phyloP scores from a whole-genome alignment of 2,888 invertebrate species.

The Hyles lineata region DNA sequence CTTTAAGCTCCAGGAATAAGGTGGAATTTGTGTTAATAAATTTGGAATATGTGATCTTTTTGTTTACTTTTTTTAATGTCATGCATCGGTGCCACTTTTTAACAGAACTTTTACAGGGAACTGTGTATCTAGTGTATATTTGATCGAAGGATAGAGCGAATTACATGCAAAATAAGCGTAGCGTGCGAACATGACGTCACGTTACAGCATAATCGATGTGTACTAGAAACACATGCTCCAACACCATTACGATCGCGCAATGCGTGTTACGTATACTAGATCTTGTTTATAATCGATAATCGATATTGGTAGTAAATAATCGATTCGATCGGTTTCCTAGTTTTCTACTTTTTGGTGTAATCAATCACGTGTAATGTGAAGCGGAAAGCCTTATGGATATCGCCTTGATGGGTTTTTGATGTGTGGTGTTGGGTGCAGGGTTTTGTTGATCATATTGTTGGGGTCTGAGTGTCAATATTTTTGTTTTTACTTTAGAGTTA shows the following conservation, averaged over 20 bases:
- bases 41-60: no score
- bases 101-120: no score
- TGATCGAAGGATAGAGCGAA: no score
- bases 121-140: no score
- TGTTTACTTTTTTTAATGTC: no score
- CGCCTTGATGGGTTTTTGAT: background rate
- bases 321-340: background rate
- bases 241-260: background rate
- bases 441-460: no score
- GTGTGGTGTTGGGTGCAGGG: background rate
- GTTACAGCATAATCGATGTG: background rate
- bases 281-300: background rate
- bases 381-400: background rate
- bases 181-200: background rate
- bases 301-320: background rate
- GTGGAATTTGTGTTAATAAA: no score
- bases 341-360: background rate
- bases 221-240: background rate
- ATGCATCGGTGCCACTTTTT: no score
- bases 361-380: slow-evolving; percentile 3
- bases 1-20: no score
- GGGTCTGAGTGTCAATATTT: no score
- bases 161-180: background rate
- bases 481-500: no score
- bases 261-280: background rate